Percentiles rank a stretch among this genome's conserved stretches.
Evolutionary conservation across 2,797 vertebrate genomes (phyloP).

Genomic region (Phrynocephalus guinanensis): DNA sequence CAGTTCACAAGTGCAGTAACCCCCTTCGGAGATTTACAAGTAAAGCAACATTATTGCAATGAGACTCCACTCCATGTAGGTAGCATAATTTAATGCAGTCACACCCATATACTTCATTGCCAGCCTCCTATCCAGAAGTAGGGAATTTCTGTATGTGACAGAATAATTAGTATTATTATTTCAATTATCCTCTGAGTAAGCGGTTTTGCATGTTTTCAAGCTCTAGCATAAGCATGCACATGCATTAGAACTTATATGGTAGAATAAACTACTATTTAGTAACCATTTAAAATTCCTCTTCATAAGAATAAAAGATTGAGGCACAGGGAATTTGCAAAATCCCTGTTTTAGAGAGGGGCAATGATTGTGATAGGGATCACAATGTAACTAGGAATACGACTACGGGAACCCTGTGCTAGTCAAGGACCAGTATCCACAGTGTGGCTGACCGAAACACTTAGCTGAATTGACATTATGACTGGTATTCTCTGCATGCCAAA

Average conservation of each 20-base stretch:
- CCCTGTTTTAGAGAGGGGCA: neutral
- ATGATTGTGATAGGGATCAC: neutral
- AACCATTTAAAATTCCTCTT: no score
- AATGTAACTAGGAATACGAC: neutral
- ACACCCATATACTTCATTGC: neutral
- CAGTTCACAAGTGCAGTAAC: neutral
- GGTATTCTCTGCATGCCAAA: neutral
- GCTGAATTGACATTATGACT: neutral
- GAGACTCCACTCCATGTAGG: no score
- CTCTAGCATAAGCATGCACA: no score
- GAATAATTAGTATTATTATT: neutral
- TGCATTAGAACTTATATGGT: no score
- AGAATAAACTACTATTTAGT: no score
- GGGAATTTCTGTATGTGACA: neutral
- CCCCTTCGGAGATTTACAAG: neutral
- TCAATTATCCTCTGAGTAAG: neutral
- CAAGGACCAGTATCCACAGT: neutral
- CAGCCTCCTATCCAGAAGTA: neutral
- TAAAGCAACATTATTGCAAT: neutral
- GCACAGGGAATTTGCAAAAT: neutral
- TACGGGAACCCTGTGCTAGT: neutral
- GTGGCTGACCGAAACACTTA: neutral
- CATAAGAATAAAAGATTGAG: neutral
- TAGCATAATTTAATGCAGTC: neutral
- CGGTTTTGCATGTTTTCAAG: neutral